These are phyloP conservation scores for Autographa pulchrina DNA, from an alignment of 2,888 invertebrate species.

Conservation along the genomic window DNA sequence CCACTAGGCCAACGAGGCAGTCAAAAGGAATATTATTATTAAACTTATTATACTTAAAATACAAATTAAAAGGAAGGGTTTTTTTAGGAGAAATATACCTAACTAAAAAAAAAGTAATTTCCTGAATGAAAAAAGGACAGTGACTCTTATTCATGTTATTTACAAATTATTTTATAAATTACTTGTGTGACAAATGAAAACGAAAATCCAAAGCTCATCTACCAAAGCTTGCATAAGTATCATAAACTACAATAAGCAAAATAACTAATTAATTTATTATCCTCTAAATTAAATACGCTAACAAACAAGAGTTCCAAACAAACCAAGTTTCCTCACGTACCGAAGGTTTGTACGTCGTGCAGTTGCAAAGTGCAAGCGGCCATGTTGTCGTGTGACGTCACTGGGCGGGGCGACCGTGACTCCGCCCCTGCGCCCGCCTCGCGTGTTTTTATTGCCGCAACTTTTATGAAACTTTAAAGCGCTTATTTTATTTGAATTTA, in stretches of 20 bases:
- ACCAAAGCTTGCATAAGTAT: not conserved
- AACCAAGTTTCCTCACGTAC: slow-evolving; percentile 45
- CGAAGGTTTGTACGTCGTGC: slow-evolving; percentile 58
- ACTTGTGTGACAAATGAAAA: not conserved
- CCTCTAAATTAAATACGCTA: not conserved
- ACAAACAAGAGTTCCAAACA: slow-evolving; percentile 17
- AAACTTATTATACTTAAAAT: too few species aligned
- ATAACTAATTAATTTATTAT: not conserved
- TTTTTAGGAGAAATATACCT: too few species aligned
- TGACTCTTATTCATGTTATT: too few species aligned
- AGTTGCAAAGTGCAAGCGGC: slow-evolving; percentile 76
- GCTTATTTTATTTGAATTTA: slow-evolving; percentile 10
- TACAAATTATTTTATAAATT: too few species aligned
- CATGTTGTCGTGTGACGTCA: slow-evolving; percentile 82
- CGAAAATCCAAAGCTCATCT: not conserved
- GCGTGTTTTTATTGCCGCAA: slow-evolving; percentile 55
- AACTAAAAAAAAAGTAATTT: too few species aligned
- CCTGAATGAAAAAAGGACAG: too few species aligned
- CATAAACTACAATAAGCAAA: not conserved
- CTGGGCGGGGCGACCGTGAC: slow-evolving; percentile 73
- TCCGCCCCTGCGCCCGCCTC: slow-evolving; percentile 75
- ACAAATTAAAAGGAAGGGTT: too few species aligned
- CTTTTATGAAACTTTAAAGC: slow-evolving; percentile 48
- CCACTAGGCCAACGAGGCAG: too few species aligned
- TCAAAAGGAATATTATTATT: too few species aligned